Evolutionary conservation across 2,888 invertebrate species (phyloP), one percentile per base, ranked within the genome.

Genomic region (Clepsis dumicolana): DNA sequence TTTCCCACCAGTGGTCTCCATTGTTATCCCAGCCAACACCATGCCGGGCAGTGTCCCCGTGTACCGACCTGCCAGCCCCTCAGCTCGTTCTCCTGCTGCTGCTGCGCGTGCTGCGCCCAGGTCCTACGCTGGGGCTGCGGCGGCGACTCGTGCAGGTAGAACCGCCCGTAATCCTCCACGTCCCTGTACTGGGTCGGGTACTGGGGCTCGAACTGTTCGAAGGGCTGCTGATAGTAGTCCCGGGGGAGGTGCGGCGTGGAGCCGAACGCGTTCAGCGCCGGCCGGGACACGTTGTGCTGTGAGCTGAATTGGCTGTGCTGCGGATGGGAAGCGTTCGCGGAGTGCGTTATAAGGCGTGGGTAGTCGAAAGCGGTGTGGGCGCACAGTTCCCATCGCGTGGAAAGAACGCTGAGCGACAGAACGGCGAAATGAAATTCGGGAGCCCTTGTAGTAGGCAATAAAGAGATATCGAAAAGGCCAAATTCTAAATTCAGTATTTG

Each of bases 71-170:
- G 93, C 93, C 94, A 93, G 68, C 89, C 91, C 66, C 89, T 74
- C 62, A 87, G 72, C 77, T 95, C 95, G 32, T 95, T 89, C 64
- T 94, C 87, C 74, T 94, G 95, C 54, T 94, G 94, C 50, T 93
- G 95, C 71, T 90, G 90, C 50, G 90, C 91, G 71, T 95, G 95
- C 79, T 95, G 95, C 41, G 96, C 95, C 96, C 96, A 96, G 1
- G 96, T 96, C 76, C 96, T 90, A 8, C 96, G 87, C 82, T 94
- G 95, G 63, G 94, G 94, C 66, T 91, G 94, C 74, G 94, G 87
- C 71, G 89, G 89, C 77, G 86, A 87, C 81, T 97, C 96, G 84
- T 97, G 97, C 77, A 97, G 91, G 89, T 96, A 97, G 89, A 97
- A 97, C 86, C 95, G 94, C 71, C 85, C 77, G 77, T 77, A 81